Evolutionary conservation across 2,888 invertebrate genomes (phyloP), one percentile per base, ranked within the genome.

Genomic region (Celastrina argiolus): DNA sequence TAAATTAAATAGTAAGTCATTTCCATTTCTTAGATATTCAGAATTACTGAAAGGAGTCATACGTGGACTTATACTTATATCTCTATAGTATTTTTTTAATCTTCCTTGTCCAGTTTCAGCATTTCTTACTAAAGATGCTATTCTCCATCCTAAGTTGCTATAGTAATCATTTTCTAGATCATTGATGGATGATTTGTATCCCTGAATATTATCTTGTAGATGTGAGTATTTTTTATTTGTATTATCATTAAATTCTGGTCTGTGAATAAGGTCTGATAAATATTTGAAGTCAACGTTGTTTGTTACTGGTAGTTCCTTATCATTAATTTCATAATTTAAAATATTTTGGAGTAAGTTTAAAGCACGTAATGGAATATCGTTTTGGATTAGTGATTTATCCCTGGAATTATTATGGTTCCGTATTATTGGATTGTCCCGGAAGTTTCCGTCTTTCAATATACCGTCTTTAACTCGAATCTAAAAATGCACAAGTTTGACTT

Each of bases 191-290:
- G 75, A 71, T 10, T 12, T 36, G 16, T 18, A 10, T 39, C 39
- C 14, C 1, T 18, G 22, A 12, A 14, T 39, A 16, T 18, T 61
- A 72, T 70, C 73, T 70, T 74, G 71, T 14, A 66, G 70, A 10
- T n/a, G 71, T 31, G 67, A 64, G 41, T 73, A 7, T 51, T 4
- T 14, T 51, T 51, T 4, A 14, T 51, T 51, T 4, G 5, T 14
- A 16, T 74, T 74, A 42, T 78, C 75, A 67, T 79, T 82, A n/a
- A 76, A 68, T 68, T 84, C 76, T 12, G 76, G 74, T 75, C 76
- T 81, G 66, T 89, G 89, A 69, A 90, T 89, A 51, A 88, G 77
- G 70, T 90, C 80, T 34, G 87, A 78, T 67, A 90, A 75, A 71
- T 89, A 89, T 73, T 85, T 88, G 66, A 89, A 88, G 70, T 86